Conservation (phyloP, 2,113 vertebrate genomes). For the Pica pica region DNA sequence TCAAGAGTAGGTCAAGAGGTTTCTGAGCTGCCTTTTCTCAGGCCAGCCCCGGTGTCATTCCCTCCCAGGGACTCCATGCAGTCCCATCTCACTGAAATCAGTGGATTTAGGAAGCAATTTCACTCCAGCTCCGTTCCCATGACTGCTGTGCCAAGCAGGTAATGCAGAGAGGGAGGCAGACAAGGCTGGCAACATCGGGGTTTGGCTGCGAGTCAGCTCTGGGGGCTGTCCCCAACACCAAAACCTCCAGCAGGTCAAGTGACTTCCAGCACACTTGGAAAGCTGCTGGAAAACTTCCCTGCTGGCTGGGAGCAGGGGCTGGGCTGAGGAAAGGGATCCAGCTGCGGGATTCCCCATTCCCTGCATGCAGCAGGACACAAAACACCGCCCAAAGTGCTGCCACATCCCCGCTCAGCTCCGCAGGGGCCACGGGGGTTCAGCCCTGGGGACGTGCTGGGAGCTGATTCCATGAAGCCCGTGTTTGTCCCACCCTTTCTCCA, state of each 20-base stretch:
- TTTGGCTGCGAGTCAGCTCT: not conserved
- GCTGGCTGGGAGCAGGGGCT: not conserved
- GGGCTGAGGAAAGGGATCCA: not conserved
- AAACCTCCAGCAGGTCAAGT: not conserved
- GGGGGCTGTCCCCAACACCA: not conserved
- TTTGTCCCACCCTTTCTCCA: not conserved
- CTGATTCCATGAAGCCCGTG: not conserved
- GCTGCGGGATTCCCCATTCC: not conserved
- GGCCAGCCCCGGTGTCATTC: not conserved
- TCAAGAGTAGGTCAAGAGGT: not conserved
- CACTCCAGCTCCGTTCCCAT: not conserved
- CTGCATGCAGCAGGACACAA: not conserved
- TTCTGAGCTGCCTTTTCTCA: not conserved
- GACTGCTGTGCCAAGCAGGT: not conserved
- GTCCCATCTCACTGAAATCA: not conserved
- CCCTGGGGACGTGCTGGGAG: fast-evolving
- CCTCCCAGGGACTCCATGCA: not conserved
- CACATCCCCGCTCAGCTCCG: not conserved
- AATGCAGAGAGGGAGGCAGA: not conserved
- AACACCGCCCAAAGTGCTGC: not conserved
- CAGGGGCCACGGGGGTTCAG: not conserved
- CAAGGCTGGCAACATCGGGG: fast-evolving
- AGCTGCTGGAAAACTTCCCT: not conserved
- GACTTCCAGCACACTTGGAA: not conserved
- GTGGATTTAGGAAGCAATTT: not conserved